These are phyloP conservation scores for Melanargia galathea DNA, from an alignment of 2,888 invertebrate species.

Conservation along the genomic window DNA sequence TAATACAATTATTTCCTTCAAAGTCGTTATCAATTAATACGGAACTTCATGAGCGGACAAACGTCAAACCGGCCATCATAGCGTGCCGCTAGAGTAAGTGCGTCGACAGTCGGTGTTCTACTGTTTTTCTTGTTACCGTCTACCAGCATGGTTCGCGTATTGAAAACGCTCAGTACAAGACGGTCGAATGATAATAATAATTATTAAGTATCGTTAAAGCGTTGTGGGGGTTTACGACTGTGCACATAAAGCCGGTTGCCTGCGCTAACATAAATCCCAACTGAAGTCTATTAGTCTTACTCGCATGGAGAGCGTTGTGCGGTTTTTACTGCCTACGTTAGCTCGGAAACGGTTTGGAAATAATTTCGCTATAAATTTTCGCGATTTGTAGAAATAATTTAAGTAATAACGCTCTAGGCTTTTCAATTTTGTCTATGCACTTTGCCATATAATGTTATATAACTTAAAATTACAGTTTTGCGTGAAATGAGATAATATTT, in stretches of 20 bases:
- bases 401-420: background rate
- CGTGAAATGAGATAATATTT: background rate
- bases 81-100: too few relatives aligned
- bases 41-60: too few relatives aligned
- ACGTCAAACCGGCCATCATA: too few relatives aligned
- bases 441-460: background rate
- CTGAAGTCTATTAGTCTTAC: conserved; percentile 82
- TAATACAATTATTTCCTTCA: too few relatives aligned
- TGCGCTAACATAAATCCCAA: conserved; percentile 68
- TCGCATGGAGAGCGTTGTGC: conserved; percentile 57
- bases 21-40: too few relatives aligned
- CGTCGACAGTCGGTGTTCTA: background rate
- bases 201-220: conserved; percentile 75
- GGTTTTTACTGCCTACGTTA: conserved; percentile 52
- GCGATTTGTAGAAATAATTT: background rate
- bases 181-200: conserved; percentile 71
- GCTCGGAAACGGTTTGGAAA: conserved; percentile 43
- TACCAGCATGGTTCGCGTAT: conserved; percentile 46
- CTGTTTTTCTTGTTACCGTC: conserved; percentile 8
- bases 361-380: conserved; percentile 15
- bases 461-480: background rate
- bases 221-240: conserved; percentile 65
- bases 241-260: conserved; percentile 66
- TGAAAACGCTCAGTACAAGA: conserved; percentile 45
- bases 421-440: background rate